A percentile compares a stretch with the other conserved stretches of the same genome.
phyloP scores from a whole-genome alignment of 2,113 vertebrate genomes.

The Neolamprologus sp. region DNA sequence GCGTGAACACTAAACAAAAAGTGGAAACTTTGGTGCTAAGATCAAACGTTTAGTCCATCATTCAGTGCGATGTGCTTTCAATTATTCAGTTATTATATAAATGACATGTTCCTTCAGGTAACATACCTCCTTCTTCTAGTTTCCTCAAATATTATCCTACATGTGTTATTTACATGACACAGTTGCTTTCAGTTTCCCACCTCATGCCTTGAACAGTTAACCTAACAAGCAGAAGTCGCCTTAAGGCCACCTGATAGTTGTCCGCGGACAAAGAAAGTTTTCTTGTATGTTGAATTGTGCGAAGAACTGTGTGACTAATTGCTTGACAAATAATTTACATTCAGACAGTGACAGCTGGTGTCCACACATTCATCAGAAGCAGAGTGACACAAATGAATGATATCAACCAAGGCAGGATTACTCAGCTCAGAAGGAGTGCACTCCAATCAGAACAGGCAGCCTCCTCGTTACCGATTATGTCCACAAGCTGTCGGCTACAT shows the following conservation, averaged over 20 bases:
- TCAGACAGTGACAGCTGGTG: constrained; percentile 4
- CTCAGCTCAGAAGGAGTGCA: not conserved
- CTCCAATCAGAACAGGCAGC: not conserved
- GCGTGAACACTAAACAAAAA: not conserved
- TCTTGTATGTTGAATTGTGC: not conserved
- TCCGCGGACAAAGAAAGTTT: not conserved
- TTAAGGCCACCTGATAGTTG: not conserved
- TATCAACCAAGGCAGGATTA: not conserved
- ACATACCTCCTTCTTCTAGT: not conserved
- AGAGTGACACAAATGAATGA: not conserved
- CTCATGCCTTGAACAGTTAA: not conserved
- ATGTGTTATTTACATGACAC: not conserved
- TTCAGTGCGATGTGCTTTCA: not conserved
- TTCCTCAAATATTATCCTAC: not conserved
- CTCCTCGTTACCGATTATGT: not conserved
- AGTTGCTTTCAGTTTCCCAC: not conserved
- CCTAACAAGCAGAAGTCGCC: not conserved
- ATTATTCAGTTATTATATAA: not conserved
- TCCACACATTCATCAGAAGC: constrained; percentile 10
- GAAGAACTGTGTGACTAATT: not conserved
- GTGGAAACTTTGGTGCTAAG: not conserved
- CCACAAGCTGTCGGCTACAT: not conserved
- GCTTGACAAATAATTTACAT: not conserved
- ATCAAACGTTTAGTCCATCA: not conserved
- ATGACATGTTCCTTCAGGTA: not conserved